These are phyloP conservation scores for Matsumyia berberina DNA, from an alignment of 2,888 invertebrate species.

Conservation along the genomic window DNA sequence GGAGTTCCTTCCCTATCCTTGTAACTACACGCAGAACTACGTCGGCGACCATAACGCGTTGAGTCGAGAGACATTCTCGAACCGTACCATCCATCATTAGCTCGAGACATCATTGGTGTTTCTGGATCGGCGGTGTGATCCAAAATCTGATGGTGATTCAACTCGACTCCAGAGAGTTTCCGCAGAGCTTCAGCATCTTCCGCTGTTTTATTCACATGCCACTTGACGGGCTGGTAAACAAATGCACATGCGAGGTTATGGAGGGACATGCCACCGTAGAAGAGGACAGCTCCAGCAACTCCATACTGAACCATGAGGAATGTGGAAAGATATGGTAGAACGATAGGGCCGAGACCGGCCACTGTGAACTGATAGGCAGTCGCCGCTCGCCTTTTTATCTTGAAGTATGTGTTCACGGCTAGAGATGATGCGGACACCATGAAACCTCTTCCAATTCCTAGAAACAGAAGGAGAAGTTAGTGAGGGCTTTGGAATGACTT, in stretches of 20 bases:
- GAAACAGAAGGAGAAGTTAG: not conserved
- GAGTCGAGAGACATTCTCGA: constrained; percentile 81
- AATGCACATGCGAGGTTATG: constrained; percentile 89
- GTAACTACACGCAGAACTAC: constrained; percentile 76
- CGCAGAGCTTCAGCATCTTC: constrained; percentile 78
- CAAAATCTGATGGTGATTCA: constrained; percentile 86
- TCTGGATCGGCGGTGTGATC: constrained; percentile 88
- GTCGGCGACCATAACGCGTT: constrained; percentile 11
- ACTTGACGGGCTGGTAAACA: constrained; percentile 90
- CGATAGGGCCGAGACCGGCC: constrained; percentile 89
- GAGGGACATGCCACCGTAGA: constrained; percentile 88
- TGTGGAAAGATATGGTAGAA: constrained; percentile 90
- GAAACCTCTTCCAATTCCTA: constrained; percentile 86
- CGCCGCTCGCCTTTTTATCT: constrained; percentile 88
- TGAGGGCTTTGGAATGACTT: not conserved
- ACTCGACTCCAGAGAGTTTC: constrained; percentile 3
- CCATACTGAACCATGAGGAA: constrained; percentile 87
- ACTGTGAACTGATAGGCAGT: constrained; percentile 90
- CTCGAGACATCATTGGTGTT: constrained; percentile 87
- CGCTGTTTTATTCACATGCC: constrained; percentile 87
- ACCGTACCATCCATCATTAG: constrained; percentile 83
- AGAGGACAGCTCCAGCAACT: constrained; percentile 88
- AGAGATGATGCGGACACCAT: constrained; percentile 89
- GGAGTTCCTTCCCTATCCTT: constrained; percentile 80
- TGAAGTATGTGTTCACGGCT: constrained; percentile 91